Conservation (phyloP, 2,797 vertebrate genomes). For the Argyrosomus regius region DNA sequence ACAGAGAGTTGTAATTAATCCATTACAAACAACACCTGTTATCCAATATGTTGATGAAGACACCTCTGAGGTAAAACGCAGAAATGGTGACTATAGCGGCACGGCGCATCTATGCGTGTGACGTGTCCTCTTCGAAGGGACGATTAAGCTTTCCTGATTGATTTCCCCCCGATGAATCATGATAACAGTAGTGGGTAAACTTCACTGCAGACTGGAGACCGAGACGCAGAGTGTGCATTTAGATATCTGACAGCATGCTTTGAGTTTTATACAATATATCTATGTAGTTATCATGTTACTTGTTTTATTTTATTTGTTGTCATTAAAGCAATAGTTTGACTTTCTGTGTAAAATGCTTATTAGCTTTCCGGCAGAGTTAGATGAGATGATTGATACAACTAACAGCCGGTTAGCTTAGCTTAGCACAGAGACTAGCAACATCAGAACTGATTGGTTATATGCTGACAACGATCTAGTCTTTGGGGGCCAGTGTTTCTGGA, state of each 20-base stretch:
- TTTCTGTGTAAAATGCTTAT: neutral
- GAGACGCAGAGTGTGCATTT: constrained; percentile 20
- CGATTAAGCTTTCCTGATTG: constrained; percentile 70
- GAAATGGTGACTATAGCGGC: constrained; percentile 41
- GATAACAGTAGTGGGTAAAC: constrained; percentile 53
- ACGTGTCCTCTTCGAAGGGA: constrained; percentile 53
- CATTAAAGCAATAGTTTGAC: neutral
- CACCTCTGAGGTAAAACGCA: constrained; percentile 58
- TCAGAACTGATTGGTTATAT: no score
- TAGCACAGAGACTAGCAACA: neutral
- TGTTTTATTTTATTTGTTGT: neutral
- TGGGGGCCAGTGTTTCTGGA: no score
- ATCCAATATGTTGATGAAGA: constrained; percentile 72
- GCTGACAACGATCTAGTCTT: no score
- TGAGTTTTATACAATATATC: neutral
- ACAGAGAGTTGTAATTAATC: constrained; percentile 75
- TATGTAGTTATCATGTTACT: neutral
- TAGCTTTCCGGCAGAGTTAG: neutral
- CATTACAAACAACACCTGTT: constrained; percentile 79
- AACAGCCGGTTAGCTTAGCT: neutral
- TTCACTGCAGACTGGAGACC: constrained; percentile 23
- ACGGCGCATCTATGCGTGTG: constrained; percentile 50
- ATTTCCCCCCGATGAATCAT: constrained; percentile 69
- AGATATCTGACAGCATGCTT: constrained; percentile 3
- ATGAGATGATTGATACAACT: neutral